Conservation (phyloP, 2,113 vertebrate species). For the Marmota monax region DNA sequence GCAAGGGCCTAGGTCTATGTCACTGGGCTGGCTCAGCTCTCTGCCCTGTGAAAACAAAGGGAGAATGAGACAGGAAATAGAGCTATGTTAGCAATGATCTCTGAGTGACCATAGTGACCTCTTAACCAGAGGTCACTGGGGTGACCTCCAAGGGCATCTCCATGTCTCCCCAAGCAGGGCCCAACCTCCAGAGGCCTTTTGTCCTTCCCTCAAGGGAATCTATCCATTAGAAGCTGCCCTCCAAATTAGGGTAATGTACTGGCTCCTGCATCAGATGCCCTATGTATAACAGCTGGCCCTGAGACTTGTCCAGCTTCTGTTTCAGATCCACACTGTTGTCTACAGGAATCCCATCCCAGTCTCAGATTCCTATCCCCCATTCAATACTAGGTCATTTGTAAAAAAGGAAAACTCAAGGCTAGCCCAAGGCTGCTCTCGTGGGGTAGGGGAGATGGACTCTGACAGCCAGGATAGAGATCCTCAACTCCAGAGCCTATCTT, state of each 20-base stretch:
- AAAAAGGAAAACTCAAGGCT: conserved; percentile 44
- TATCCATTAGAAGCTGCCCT: conserved; percentile 74
- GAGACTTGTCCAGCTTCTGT: conserved; percentile 23
- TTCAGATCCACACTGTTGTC: background rate
- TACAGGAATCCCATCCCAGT: background rate
- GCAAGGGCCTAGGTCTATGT: background rate
- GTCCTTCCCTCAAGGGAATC: conserved; percentile 56
- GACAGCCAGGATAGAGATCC: background rate
- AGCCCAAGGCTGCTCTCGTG: background rate
- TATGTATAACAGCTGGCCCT: background rate
- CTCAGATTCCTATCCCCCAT: background rate
- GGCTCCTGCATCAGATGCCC: background rate
- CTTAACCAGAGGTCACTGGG: conserved; percentile 68
- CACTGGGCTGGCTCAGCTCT: conserved; percentile 37
- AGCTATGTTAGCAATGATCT: conserved; percentile 26
- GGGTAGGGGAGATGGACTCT: background rate
- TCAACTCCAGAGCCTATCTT: background rate
- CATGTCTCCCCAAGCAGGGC: conserved; percentile 55
- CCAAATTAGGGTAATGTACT: conserved; percentile 59
- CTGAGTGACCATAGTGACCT: conserved; percentile 62
- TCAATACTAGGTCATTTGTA: conserved; percentile 38
- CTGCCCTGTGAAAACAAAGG: conserved; percentile 27
- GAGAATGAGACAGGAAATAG: conserved; percentile 4
- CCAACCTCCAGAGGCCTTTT: conserved; percentile 45
- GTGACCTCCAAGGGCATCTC: conserved; percentile 77